These are phyloP conservation scores for Calosoma granatense DNA, from an alignment of 1,140 invertebrate genomes.

Conservation along the genomic window DNA sequence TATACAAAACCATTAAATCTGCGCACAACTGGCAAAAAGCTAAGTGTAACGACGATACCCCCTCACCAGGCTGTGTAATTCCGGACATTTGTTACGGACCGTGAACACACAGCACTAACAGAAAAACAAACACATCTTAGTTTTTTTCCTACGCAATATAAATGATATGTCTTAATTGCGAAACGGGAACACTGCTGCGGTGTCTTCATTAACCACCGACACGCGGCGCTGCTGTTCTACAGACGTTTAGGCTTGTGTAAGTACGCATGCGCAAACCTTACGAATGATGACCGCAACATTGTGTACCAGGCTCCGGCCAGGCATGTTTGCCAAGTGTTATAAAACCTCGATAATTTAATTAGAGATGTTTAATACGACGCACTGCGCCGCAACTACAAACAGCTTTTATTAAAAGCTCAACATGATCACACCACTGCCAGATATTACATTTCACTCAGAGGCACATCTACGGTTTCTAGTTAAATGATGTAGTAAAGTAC, in stretches of 20 bases:
- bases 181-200: not conserved
- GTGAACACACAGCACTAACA: constrained; percentile 2
- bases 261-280: not conserved
- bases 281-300: not conserved
- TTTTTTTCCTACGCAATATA: constrained; percentile 3
- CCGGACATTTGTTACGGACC: constrained; percentile 13
- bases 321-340: not conserved
- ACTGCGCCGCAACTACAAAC: too few species aligned
- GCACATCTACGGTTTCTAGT: too few species aligned
- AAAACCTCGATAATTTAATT: not conserved
- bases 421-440: too few species aligned
- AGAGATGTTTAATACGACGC: too few species aligned
- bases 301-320: too few species aligned
- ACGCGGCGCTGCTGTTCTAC: not conserved
- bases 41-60: too few species aligned
- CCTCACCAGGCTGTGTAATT: constrained; percentile 9
- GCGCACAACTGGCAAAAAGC: not conserved
- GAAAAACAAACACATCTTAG: constrained; percentile 10
- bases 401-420: too few species aligned
- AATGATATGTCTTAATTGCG: constrained; percentile 14
- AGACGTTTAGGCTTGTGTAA: not conserved
- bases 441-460: too few species aligned
- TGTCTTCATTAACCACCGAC: not conserved
- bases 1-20: constrained; percentile 11
- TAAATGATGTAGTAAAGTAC: too few species aligned